Conservation (phyloP, 2,888 invertebrate genomes). For the Pilophorus perplexus region DNA sequence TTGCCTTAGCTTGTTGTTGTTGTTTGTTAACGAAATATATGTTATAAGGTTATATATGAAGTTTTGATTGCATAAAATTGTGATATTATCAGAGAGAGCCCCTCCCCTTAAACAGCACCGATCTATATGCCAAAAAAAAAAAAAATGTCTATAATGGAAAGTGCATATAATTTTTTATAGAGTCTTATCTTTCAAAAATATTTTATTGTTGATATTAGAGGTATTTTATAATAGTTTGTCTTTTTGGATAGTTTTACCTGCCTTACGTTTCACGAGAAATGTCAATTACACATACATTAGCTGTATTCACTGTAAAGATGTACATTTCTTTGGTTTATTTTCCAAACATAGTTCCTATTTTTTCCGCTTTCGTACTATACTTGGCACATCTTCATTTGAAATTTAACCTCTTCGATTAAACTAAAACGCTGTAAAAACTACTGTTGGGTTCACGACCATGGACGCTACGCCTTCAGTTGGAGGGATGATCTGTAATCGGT, state of each 20-base stretch:
- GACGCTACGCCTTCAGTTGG: slow-evolving; percentile 13
- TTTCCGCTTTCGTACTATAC: not conserved
- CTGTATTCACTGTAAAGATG: slow-evolving; percentile 13
- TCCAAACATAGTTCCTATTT: not conserved
- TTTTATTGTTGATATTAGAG: slow-evolving; percentile 30
- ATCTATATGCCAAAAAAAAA: slow-evolving; percentile 33
- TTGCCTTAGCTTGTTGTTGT: slow-evolving; percentile 40
- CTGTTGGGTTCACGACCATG: slow-evolving; percentile 12
- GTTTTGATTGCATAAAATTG: slow-evolving; percentile 36
- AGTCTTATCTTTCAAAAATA: slow-evolving; percentile 25
- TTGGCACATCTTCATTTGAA: slow-evolving; percentile 7
- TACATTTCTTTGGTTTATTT: slow-evolving; percentile 11
- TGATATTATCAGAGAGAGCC: slow-evolving; percentile 34
- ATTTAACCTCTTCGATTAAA: not conserved
- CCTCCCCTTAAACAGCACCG: slow-evolving; percentile 31
- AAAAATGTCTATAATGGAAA: slow-evolving; percentile 22
- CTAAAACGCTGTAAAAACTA: slow-evolving; percentile 16
- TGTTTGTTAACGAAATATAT: slow-evolving; percentile 23
- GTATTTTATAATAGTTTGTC: slow-evolving; percentile 30
- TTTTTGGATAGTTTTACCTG: slow-evolving; percentile 31
- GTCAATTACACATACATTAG: slow-evolving; percentile 36
- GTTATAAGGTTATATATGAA: slow-evolving; percentile 13
- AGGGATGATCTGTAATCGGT: slow-evolving; percentile 28
- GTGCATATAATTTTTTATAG: slow-evolving; percentile 33
- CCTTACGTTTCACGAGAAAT: slow-evolving; percentile 36